Base-by-base conservation (phyloP, 1,140 invertebrate species). In the Caerostris darwini region DNA sequence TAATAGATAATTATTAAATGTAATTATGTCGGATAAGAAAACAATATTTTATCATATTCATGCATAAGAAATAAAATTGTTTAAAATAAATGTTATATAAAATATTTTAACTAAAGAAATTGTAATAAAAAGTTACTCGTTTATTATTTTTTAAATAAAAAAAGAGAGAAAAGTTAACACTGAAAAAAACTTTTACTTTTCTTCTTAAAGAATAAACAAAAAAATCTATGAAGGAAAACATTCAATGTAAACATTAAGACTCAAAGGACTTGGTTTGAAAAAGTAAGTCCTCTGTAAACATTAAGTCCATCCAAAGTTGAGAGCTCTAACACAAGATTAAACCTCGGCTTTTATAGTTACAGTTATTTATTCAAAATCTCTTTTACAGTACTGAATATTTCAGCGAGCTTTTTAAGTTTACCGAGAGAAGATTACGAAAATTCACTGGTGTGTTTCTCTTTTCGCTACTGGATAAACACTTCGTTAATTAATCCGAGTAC, bases 201-300 rank as follows among this genome's bases (percentile, higher is more conserved):
- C 53, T 50, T 50, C 10, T 77, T 53, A 12, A 10, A 77, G 34
- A 77, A 53, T 53, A 77, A 50, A 77, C 34, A 77, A 77, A 12
- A 77, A 69, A 71, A 77, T 53, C 3, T 8, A 3, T 34, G 34
- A 10, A 77, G 50, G 50, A 34, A 34, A 77, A 77, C 5, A 12
- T 5, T 77, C 71, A 50, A 50, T 77, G 34, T 50, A 34, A 77
- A 77, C 71, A 50, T 5, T 53, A 50, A 53, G 71, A 53, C 71
- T 77, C 71, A 53, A 50, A 77, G 71, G 34, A 77, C 7, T 77
- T 53, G 71, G 50, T 5, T 50, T 77, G 34, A 77, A 69, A 77
- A 50, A 77, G 19, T 77, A 53, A 77, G 71, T 50, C 34, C 34
- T 77, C 69, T 12, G 71, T 77, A 77, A 77, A 77, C 71, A 77